Evolutionary conservation across 2,888 invertebrate species (phyloP).

Genomic region (Aphidius colemani): DNA sequence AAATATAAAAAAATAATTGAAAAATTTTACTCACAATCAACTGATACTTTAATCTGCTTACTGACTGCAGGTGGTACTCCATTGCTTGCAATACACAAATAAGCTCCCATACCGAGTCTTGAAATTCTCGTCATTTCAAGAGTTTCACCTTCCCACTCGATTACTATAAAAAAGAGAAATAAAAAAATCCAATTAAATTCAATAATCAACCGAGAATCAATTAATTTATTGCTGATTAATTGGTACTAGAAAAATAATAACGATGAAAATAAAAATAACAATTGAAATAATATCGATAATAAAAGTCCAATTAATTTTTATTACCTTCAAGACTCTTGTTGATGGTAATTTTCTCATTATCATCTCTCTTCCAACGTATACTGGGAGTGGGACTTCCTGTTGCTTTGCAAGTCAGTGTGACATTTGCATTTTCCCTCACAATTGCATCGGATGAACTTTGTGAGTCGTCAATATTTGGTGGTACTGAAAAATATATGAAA

Average conservation of each 20-base stretch:
- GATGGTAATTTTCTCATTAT: constrained; percentile 83
- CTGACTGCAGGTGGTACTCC: constrained; percentile 89
- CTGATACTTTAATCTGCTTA: constrained; percentile 90
- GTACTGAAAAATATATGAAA: constrained; percentile 67
- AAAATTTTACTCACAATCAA: constrained; percentile 81
- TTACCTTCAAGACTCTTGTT: constrained; percentile 81
- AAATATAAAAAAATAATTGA: not conserved
- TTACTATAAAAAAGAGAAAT: constrained; percentile 65
- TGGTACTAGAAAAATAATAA: not conserved
- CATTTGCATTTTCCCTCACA: constrained; percentile 87
- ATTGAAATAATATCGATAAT: constrained; percentile 1
- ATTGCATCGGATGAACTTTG: constrained; percentile 90
- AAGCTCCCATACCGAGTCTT: constrained; percentile 88
- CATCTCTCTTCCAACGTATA: constrained; percentile 91
- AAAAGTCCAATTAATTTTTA: constrained; percentile 36
- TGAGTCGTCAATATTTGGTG: constrained; percentile 90
- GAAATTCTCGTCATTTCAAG: constrained; percentile 84
- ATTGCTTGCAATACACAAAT: constrained; percentile 89
- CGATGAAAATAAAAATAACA: constrained; percentile 1
- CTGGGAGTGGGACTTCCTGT: constrained; percentile 86
- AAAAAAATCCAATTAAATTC: constrained; percentile 1
- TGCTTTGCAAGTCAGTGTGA: constrained; percentile 86
- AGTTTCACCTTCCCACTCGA: constrained; percentile 83
- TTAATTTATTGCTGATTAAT: not conserved
- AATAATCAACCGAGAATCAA: not conserved